Conservation (phyloP, 2,113 vertebrate species). For the Nipponia nippon region DNA sequence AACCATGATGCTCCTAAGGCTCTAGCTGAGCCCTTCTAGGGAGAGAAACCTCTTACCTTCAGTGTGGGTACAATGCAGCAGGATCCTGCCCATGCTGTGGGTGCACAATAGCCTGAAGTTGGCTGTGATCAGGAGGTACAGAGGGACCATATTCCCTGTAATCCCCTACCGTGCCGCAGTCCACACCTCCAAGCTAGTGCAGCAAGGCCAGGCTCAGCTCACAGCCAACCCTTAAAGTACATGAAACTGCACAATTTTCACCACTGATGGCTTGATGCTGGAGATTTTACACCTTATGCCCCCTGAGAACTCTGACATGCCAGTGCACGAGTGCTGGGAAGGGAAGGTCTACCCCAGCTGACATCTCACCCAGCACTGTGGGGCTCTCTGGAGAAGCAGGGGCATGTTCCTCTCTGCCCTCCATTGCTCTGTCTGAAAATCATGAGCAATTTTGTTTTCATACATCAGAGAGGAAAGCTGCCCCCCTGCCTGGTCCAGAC, state of each 20-base stretch:
- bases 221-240: not conserved
- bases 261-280: fast-evolving
- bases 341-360: not conserved
- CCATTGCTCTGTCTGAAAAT: not conserved
- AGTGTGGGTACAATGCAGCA: not conserved
- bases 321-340: not conserved
- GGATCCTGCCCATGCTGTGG: not conserved
- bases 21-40: not conserved
- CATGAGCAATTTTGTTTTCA: not conserved
- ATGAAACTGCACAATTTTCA: not conserved
- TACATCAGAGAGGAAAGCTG: not conserved
- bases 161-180: not conserved
- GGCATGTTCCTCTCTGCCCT: not conserved
- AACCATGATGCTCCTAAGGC: not conserved
- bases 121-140: not conserved
- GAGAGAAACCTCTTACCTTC: not conserved
- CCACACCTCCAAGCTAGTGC: not conserved
- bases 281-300: not conserved
- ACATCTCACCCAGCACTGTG: fast-evolving
- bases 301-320: not conserved
- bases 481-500: not conserved
- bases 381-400: not conserved
- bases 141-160: not conserved
- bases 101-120: fast-evolving
- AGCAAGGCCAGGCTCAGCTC: not conserved